Conservation (phyloP, 2,888 invertebrate genomes). For the Lymantria monacha region DNA sequence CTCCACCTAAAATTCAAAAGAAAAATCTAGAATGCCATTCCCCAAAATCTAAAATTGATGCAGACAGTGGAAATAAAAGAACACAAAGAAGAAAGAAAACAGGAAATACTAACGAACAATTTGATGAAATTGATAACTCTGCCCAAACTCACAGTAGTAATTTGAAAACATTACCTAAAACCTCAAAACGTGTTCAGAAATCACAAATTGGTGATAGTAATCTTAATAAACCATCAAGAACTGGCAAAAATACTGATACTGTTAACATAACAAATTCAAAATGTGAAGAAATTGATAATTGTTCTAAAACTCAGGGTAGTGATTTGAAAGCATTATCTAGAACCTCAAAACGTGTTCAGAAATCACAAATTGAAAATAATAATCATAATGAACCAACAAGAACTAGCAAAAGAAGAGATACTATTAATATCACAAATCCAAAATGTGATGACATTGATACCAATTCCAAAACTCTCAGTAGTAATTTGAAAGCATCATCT, state of each 20-base stretch:
- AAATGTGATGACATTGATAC: conserved; percentile 4
- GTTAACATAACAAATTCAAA: conserved; percentile 7
- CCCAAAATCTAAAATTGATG: conserved; percentile 11
- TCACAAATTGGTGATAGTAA: not conserved
- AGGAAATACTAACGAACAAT: conserved; percentile 3
- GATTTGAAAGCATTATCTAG: not conserved
- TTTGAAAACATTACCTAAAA: not conserved
- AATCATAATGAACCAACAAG: not conserved
- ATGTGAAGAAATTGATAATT: conserved; percentile 2
- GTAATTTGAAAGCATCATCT: not conserved
- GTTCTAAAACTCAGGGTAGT: no score
- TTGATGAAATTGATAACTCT: not conserved
- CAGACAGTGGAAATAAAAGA: not conserved
- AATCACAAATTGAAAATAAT: not conserved
- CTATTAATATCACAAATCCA: conserved; percentile 5
- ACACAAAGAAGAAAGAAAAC: conserved; percentile 5
- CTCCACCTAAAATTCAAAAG: conserved; percentile 61
- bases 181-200: not conserved
- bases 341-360: not conserved
- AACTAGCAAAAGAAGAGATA: not conserved
- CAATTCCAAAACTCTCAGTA: no score
- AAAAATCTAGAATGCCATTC: conserved; percentile 13
- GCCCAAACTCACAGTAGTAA: not conserved
- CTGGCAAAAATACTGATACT: not conserved
- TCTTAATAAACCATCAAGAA: not conserved